Evolutionary conservation across 1,140 invertebrate species (phyloP).

Genomic region (Mesaphorura yosii): DNA sequence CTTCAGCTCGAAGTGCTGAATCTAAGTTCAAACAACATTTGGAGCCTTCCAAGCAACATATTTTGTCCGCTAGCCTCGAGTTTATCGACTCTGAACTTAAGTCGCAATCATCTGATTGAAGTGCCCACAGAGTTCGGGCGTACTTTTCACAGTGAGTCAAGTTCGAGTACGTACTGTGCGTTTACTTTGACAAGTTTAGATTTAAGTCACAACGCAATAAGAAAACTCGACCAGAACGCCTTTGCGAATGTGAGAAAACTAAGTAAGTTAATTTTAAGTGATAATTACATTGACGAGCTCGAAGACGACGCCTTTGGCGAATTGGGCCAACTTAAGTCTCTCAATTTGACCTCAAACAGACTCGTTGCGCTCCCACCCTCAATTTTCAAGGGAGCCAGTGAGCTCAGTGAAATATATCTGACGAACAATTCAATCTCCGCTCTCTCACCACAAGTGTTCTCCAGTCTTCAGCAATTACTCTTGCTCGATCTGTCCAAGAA

Average conservation of each 20-base stretch:
- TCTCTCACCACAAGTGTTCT: constrained; percentile 64
- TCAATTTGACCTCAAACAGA: constrained; percentile 73
- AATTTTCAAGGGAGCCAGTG: constrained; percentile 60
- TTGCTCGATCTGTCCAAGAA: constrained; percentile 79
- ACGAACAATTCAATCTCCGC: constrained; percentile 70
- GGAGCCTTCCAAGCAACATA: constrained; percentile 55
- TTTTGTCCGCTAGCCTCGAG: constrained; percentile 60
- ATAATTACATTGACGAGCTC: constrained; percentile 70
- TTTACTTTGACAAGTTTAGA: constrained; percentile 33
- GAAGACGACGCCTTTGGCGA: constrained; percentile 62
- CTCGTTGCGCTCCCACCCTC: constrained; percentile 62
- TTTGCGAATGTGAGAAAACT: constrained; percentile 58
- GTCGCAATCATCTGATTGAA: constrained; percentile 66
- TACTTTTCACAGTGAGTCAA: constrained; percentile 43
- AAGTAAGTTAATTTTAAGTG: constrained; percentile 61
- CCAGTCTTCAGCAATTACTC: constrained; percentile 65
- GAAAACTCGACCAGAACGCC: constrained; percentile 54
- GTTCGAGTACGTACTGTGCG: constrained; percentile 51
- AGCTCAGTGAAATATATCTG: constrained; percentile 66
- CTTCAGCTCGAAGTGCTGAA: constrained; percentile 59
- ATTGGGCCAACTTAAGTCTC: constrained; percentile 56
- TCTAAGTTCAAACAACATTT: constrained; percentile 76
- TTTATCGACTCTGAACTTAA: constrained; percentile 66
- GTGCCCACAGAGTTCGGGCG: constrained; percentile 39
- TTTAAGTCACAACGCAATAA: constrained; percentile 60